Evolutionary conservation across 2,113 vertebrate species (phyloP).

Genomic region (Sakesphorus luctuosus): DNA sequence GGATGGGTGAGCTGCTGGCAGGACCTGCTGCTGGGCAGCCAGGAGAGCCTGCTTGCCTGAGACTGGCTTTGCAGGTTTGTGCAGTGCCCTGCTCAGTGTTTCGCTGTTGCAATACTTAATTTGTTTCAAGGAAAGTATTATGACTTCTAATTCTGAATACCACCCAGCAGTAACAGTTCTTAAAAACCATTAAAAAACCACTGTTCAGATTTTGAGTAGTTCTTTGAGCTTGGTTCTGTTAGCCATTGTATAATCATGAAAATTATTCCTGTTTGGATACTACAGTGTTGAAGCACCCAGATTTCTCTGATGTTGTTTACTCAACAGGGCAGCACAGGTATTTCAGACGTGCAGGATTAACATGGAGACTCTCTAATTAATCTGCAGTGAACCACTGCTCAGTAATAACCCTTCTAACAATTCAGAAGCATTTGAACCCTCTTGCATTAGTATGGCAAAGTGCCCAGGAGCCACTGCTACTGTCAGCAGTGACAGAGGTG

Average conservation of each 20-base stretch:
- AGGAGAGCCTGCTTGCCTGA: background rate
- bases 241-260: background rate
- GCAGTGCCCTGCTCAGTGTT: background rate
- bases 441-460: background rate
- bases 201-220: background rate
- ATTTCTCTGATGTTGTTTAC: background rate
- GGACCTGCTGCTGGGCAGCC: background rate
- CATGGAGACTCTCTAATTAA: background rate
- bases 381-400: background rate
- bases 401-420: background rate
- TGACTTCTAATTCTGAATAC: background rate
- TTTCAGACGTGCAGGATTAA: background rate
- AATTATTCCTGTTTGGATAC: background rate
- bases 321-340: background rate
- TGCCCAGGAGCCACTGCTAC: background rate
- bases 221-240: background rate
- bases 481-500: background rate
- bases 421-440: background rate
- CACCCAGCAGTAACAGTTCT: background rate
- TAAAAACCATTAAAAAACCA: background rate
- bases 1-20: background rate
- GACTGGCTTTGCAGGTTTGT: conserved; percentile 7
- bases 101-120: conserved; percentile 12
- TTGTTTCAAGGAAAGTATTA: conserved; percentile 32
- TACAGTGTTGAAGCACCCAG: background rate